Base-by-base conservation (phyloP, 2,888 invertebrate genomes). In the Flexamia atlantica region DNA sequence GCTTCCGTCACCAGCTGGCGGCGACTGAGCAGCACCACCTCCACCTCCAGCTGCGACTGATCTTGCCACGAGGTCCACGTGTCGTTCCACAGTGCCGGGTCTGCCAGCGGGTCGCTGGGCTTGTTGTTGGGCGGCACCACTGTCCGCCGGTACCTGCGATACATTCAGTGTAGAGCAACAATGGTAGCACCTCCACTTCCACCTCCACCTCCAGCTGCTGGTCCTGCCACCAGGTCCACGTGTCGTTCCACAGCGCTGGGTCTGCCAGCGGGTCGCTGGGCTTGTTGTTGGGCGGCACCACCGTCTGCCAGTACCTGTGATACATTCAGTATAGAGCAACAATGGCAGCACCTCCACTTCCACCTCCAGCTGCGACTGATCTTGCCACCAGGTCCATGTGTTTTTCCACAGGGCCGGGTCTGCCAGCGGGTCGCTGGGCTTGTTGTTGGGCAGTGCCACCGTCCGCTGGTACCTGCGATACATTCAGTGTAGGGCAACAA, bases 21-120 rank as follows among this genome's bases (percentile, higher is more conserved):
- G 10, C 32, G 28, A 17, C 40, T 40, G n/a, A 36, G 1, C 4
- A n/a, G 17, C 46, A 46, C 74, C 50, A 40, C 10, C 50, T 79
- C 14, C 28, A 79, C 53, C 7, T 28, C 36, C 42, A 85, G 79
- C 46, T 87, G 86, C 1, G 74, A 57, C 28, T 46, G 32, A 32
- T 87, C 87, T 42, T 85, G 83, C 94, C 94, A 94, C 86, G 90
- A 91, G 0, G 90, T 90, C 94, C 94, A 94, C 0, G 92, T 91
- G 80, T 91, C 90, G 81, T 92, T 91, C 90, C 92, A 93, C 7
- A 90, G 87, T 0, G 87, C 87, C 0, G 94, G 94, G 89, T 93
- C 90, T 0, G 92, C 91, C 0, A 89, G 89, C 0, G 90, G 89
- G 86, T 92, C 91, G 0, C 89, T 87, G 0, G 91, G 90, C 0